Conservation (phyloP, 1,140 invertebrate species). For the Magallana angulata region DNA sequence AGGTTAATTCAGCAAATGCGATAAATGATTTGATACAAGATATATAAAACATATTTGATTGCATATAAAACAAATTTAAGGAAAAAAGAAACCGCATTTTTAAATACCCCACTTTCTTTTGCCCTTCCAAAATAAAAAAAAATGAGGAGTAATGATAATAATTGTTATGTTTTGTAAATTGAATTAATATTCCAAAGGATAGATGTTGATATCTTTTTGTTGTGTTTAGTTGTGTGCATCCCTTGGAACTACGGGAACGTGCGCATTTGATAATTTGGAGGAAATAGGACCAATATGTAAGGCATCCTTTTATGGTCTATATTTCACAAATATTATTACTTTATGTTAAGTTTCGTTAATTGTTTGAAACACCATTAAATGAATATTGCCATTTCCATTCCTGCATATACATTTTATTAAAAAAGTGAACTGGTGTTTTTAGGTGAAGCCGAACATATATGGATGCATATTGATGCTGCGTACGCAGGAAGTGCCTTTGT, state of each 20-base stretch:
- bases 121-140: no score
- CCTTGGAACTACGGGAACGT: constrained; percentile 95
- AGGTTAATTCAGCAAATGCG: no score
- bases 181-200: neutral
- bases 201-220: neutral
- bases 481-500: constrained; percentile 89
- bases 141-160: neutral
- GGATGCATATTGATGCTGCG: constrained; percentile 95
- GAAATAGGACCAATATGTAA: constrained; percentile 86
- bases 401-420: neutral
- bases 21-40: no score
- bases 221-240: constrained; percentile 91
- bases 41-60: no score
- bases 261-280: constrained; percentile 93
- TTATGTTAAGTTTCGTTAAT: no score
- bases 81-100: no score
- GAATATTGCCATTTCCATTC: no score
- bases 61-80: no score
- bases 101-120: no score
- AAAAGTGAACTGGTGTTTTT: neutral
- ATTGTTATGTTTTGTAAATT: neutral
- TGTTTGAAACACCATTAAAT: no score
- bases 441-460: constrained; percentile 85
- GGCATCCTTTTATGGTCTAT: constrained; percentile 10
- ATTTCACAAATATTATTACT: no score